Evolutionary conservation across 2,888 invertebrate species (phyloP).

Genomic region (Junonia oenone): DNA sequence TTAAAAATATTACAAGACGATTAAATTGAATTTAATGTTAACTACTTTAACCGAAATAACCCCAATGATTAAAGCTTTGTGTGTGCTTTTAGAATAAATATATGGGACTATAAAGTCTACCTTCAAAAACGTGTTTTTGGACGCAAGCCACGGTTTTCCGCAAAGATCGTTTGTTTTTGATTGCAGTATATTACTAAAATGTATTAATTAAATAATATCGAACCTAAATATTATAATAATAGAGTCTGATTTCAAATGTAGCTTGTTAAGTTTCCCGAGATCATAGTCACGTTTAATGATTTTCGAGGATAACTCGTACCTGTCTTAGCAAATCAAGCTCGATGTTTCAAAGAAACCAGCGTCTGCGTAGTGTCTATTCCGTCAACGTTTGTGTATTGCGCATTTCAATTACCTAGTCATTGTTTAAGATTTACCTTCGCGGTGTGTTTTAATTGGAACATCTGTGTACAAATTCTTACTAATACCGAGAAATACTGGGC

Average conservation of each 20-base stretch:
- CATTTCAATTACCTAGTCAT: constrained; percentile 20
- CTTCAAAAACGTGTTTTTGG: constrained; percentile 38
- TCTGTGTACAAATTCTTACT: background rate
- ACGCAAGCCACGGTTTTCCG: constrained; percentile 37
- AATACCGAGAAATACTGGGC: background rate
- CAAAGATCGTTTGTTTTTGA: constrained; percentile 28
- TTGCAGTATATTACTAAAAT: constrained; percentile 20
- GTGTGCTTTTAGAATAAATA: background rate
- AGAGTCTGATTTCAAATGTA: constrained; percentile 17
- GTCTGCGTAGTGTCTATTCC: constrained; percentile 45
- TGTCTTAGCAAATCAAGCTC: constrained; percentile 42
- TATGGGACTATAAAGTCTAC: constrained; percentile 22
- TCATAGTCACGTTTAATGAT: constrained; percentile 30
- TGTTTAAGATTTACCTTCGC: constrained; percentile 17
- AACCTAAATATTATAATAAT: background rate
- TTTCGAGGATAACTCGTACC: constrained; percentile 34
- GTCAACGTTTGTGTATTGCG: constrained; percentile 25
- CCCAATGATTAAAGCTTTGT: background rate
- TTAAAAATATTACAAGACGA: background rate
- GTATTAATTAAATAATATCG: constrained; percentile 9
- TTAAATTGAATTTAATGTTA: background rate
- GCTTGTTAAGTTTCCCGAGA: background rate
- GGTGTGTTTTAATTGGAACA: constrained; percentile 2
- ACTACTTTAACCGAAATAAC: background rate
- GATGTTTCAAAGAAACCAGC: constrained; percentile 38